Conservation (phyloP, 2,888 invertebrate species). For the Agriotes lineatus region DNA sequence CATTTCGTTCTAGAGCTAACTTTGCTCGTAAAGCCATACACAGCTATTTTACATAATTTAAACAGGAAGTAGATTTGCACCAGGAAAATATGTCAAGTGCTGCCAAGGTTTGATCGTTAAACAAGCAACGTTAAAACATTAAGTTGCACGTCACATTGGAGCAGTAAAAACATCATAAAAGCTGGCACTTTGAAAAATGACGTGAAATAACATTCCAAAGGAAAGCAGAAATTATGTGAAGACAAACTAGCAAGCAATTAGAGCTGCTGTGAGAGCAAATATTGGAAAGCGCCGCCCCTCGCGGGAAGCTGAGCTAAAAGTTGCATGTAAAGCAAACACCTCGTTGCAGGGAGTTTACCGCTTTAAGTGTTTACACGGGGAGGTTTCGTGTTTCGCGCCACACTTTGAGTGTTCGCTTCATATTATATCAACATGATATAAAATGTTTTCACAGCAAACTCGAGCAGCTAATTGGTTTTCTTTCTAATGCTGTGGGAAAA, state of each 20-base stretch:
- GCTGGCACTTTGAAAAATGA: no score
- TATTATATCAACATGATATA: constrained; percentile 20
- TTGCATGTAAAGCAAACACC: constrained; percentile 4
- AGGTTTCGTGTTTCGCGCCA: constrained; percentile 17
- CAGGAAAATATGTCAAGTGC: no score
- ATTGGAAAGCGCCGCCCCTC: neutral
- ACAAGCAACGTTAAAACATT: no score
- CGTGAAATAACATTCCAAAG: no score
- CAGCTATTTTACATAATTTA: no score
- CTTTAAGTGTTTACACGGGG: constrained; percentile 19
- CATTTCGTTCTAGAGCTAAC: no score
- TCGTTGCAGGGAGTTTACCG: constrained; percentile 4
- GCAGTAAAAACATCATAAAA: no score
- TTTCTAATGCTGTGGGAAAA: neutral
- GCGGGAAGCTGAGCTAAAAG: constrained; percentile 5
- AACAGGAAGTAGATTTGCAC: no score
- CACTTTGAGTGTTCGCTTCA: constrained; percentile 10
- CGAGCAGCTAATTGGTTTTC: constrained; percentile 8
- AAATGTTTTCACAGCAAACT: constrained; percentile 26
- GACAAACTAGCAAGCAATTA: constrained; percentile 9
- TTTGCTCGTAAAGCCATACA: no score
- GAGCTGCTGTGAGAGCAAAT: neutral
- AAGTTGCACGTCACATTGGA: no score
- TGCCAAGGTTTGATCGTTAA: no score
- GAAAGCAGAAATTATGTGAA: neutral